These are phyloP conservation scores for Hypomecis punctinalis DNA, from an alignment of 2,888 invertebrate genomes.

Conservation along the genomic window DNA sequence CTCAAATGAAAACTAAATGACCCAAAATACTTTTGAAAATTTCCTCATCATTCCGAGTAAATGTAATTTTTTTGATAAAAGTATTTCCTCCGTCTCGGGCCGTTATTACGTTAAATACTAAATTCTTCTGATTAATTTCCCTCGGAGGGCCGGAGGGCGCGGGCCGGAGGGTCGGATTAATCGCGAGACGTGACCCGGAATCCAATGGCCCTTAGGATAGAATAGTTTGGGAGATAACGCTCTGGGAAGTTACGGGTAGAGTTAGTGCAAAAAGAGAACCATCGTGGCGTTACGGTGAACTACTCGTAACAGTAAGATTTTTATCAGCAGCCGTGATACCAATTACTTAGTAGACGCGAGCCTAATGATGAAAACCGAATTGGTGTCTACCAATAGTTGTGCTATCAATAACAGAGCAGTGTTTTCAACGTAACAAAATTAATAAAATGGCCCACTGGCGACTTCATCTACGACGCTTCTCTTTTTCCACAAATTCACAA, in stretches of 20 bases:
- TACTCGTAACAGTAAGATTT: no score
- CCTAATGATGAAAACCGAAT: no score
- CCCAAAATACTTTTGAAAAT: conserved; percentile 4
- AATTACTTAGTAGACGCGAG: no score
- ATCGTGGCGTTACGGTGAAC: no score
- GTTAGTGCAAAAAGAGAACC: no score
- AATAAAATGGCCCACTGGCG: no score
- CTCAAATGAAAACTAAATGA: not conserved
- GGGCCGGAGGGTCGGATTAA: conserved; percentile 50
- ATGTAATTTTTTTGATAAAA: conserved; percentile 16
- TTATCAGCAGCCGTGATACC: no score
- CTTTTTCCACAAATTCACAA: no score
- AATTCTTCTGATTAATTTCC: conserved; percentile 45
- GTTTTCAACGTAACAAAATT: no score
- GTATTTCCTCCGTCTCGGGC: conserved; percentile 26
- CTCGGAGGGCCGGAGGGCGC: conserved; percentile 23
- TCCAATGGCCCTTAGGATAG: conserved; percentile 45
- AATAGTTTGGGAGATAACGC: conserved; percentile 1
- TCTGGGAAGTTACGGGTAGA: conserved; percentile 1
- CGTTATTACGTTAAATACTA: conserved; percentile 42
- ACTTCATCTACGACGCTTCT: no score
- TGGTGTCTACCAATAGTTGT: no score
- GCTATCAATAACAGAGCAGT: no score
- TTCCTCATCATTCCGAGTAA: conserved; percentile 1
- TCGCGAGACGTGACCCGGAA: conserved; percentile 64